Base-by-base conservation (phyloP, 2,113 vertebrate genomes). In the Furnarius figulus region DNA sequence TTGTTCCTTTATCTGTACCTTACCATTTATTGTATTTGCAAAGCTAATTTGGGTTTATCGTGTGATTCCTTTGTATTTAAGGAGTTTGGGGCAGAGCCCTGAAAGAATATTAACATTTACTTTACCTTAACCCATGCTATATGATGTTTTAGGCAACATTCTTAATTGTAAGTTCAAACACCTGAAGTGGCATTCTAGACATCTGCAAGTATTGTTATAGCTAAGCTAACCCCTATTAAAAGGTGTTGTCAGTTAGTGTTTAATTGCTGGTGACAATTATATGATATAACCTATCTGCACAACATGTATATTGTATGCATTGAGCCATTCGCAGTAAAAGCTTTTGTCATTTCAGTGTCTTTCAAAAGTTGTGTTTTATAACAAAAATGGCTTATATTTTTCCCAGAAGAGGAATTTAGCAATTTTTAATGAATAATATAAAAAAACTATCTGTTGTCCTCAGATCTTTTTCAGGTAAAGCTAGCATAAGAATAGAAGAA, bases 81-180 rank as follows among this genome's bases (percentile, higher is more conserved):
- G 98, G 97, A 98, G 98, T 98, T 98, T 98, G 98, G 98, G 99
- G 98, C 99, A 98, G 99, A 98, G 99, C 99, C 99, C 98, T 98
- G 92, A 98, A 98, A 97, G 92, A 96, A 94, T 97, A 91, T 96
- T 97, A 97, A 97, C 94, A 96, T 96, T 97, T 95, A 93, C 92
- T 97, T 98, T 94, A 92, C 93, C 66, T 97, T 97, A 94, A 97
- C 94, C 89, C 79, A 91, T 95, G 91, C 93, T 97, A 95, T 97
- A 95, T 95, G 94, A 98, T 96, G 96, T 98, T 98, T 98, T 98
- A 98, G 98, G 98, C 98, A 98, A 98, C 98, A 96, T 98, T 98
- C 97, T 98, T 98, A 98, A 98, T 93, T 97, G 96, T 90, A 96
- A 97, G 87, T 96, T 96, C 88, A 96, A 95, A 98, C 95, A 97